Evolutionary conservation across 2,797 vertebrate species (phyloP), one percentile per base, ranked within the genome.

Genomic region (Eulemur mongoz): DNA sequence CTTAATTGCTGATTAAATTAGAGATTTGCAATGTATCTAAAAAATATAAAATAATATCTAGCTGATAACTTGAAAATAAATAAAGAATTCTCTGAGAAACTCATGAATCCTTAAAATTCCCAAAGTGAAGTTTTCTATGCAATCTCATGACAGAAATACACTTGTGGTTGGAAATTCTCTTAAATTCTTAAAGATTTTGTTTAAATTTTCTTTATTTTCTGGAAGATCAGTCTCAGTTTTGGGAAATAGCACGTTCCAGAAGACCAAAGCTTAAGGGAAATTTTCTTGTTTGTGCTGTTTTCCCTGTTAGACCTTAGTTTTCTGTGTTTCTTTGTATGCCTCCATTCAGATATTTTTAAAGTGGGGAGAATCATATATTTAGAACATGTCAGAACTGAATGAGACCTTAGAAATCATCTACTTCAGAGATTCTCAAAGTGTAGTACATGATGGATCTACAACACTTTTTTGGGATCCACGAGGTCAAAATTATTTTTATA

Each of bases 141-240:
- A 79, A 35, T 75, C 8, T 89, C 48, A 67, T 84, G 35, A n/a
- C 8, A 48, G 32, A 76, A 70, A 52, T 59, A 30, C 11, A 69
- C 25, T 89, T 89, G 43, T 76, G 40, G 10, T 38, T 93, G 61
- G 65, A 78, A 70, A 59, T 48, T 78, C 27, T 70, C 63, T 57
- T n/a, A 81, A 50, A 69, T 65, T 78, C 73, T 57, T 84, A 61
- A 96, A 43, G 59, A 25, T 43, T 80, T 84, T 38, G 7, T 22
- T 94, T 61, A 86, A 52, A 20, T 95, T 89, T 76, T 48, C 3
- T 65, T 90, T 76, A 20, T 22, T 70, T 83, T 82, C 38, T 94
- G 50, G 50, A 90, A 89, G 6, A 27, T 25, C 40, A 40, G 17
- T 73, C 43, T 88, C 23, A 67, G 59, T 75, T 95, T 85, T 27